A percentile compares a stretch with the other conserved stretches of the same genome.
These are phyloP conservation scores for Prunella fulvescens DNA, from an alignment of 2,113 vertebrate genomes.

Conservation along the genomic window DNA sequence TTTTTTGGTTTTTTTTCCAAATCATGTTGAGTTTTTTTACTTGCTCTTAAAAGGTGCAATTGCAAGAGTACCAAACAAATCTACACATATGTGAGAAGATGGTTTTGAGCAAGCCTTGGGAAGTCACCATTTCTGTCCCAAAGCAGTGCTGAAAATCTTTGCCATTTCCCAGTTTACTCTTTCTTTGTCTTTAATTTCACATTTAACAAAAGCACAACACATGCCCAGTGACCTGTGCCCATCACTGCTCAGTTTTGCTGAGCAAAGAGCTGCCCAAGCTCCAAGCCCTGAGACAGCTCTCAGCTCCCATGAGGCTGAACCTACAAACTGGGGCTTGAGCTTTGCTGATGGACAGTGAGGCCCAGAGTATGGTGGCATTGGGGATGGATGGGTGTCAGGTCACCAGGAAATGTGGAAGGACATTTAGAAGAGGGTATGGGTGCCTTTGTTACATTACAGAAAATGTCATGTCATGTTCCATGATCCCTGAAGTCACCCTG, in stretches of 20 bases:
- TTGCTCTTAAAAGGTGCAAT: not conserved
- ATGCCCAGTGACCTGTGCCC: not conserved
- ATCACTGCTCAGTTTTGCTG: not conserved
- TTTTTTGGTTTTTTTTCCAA: not conserved
- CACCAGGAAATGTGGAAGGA: not conserved
- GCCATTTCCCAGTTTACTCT: not conserved
- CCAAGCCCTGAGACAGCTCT: rapidly evolving
- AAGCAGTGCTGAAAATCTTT: not conserved
- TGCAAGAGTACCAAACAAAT: not conserved
- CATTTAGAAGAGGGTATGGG: not conserved
- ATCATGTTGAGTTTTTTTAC: not conserved
- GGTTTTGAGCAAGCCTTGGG: not conserved
- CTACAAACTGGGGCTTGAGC: not conserved
- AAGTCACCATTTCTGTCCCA: not conserved
- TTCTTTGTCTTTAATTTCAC: not conserved
- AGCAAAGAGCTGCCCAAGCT: not conserved
- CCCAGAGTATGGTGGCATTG: rapidly evolving
- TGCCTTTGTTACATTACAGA: not conserved
- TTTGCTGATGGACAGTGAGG: not conserved
- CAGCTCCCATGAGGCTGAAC: not conserved
- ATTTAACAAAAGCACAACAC: not conserved
- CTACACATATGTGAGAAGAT: not conserved
- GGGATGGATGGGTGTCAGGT: rapidly evolving
- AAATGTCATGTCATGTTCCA: not conserved
- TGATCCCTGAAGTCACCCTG: not conserved